A percentile compares a stretch with the other conserved stretches of the same genome.
Evolutionary conservation across 2,797 vertebrate species (phyloP).

Genomic region (Balearica regulorum): DNA sequence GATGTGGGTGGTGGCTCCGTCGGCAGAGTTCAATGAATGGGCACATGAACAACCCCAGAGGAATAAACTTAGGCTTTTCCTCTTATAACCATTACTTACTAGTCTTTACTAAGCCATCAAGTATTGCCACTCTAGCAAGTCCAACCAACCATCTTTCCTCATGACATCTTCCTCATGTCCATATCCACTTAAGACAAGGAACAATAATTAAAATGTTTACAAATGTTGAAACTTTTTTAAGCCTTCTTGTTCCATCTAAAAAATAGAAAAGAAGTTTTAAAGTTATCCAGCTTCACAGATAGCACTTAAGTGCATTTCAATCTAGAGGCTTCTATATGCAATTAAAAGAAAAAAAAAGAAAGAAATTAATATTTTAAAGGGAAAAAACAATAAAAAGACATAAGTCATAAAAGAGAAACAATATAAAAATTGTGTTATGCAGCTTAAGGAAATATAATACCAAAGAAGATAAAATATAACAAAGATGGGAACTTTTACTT

Average conservation of each 20-base stretch:
- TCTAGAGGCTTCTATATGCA: not conserved
- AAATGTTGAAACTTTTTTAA: not conserved
- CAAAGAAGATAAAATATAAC: not conserved
- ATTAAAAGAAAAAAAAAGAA: not conserved
- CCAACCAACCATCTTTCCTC: not conserved
- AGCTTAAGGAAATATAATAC: not conserved
- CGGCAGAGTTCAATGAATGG: not conserved
- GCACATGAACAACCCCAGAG: not conserved
- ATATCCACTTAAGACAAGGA: not conserved
- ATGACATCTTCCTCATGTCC: not conserved
- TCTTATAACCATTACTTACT: not conserved
- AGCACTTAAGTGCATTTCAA: not conserved
- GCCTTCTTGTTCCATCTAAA: not conserved
- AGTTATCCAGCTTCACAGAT: not conserved
- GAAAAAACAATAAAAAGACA: not conserved
- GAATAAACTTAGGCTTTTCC: not conserved
- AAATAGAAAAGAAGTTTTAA: not conserved
- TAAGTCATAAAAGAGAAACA: not conserved
- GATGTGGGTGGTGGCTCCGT: not conserved
- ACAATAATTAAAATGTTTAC: not conserved
- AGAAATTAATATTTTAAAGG: not conserved
- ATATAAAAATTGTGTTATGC: not conserved
- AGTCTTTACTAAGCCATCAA: not conserved
- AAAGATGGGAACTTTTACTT: not conserved
- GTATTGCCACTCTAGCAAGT: not conserved